A percentile compares a stretch with the other conserved stretches of the same genome.
Evolutionary conservation across 1,140 invertebrate species (phyloP).

Genomic region (Lamellibrachia luymesi): DNA sequence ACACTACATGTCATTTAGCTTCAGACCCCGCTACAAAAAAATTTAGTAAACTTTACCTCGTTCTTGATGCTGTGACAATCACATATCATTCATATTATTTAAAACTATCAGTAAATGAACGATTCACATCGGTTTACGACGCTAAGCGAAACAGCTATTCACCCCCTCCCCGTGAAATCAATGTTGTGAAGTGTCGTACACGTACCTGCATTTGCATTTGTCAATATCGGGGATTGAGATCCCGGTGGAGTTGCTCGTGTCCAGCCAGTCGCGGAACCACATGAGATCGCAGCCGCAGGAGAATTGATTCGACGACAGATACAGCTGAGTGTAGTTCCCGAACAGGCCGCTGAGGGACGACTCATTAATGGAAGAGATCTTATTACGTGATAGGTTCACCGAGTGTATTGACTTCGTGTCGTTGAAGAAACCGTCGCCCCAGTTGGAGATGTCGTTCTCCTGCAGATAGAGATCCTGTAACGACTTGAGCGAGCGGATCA

Average conservation of each 20-base stretch:
- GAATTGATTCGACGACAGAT: neutral
- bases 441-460: neutral
- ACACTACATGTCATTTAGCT: no score
- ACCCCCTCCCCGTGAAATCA: neutral
- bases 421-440: neutral
- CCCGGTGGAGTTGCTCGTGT: neutral
- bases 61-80: no score
- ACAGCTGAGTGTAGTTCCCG: neutral
- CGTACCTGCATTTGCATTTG: neutral
- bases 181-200: neutral
- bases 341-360: neutral
- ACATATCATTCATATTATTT: no score
- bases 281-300: neutral
- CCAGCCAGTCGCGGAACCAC: neutral
- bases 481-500: neutral
- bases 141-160: no score
- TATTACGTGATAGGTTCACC: neutral
- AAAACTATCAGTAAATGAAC: neutral
- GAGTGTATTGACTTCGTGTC: neutral
- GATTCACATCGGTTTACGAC: no score
- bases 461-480: neutral
- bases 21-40: no score
- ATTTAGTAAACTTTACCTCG: no score
- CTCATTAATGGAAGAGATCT: neutral
- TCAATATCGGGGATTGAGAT: neutral